These are phyloP conservation scores for Microplitis mediator DNA, from an alignment of 1,140 invertebrate genomes.

Conservation along the genomic window DNA sequence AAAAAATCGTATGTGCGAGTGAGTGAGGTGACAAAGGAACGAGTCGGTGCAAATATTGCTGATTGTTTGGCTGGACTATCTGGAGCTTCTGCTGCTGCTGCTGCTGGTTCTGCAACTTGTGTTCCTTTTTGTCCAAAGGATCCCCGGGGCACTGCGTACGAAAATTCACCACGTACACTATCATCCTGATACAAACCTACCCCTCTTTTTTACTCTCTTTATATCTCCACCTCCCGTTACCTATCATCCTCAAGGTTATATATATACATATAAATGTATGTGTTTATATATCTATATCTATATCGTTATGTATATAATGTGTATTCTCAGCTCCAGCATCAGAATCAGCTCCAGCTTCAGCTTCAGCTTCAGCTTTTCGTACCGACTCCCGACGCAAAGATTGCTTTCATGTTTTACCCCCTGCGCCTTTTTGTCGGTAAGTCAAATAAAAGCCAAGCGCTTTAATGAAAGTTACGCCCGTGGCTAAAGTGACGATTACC, in stretches of 20 bases:
- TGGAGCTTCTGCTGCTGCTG: background rate
- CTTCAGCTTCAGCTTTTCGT: background rate
- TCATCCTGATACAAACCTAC: background rate
- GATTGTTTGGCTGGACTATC: conserved; percentile 28
- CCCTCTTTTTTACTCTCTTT: background rate
- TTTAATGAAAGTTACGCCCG: conserved; percentile 26
- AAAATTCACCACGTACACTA: conserved; percentile 22
- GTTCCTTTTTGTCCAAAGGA: background rate
- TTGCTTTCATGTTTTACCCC: conserved; percentile 24
- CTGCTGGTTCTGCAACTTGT: background rate
- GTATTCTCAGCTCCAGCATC: too few species aligned
- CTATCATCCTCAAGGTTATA: too few species aligned
- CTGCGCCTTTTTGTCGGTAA: conserved; percentile 18
- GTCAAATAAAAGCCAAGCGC: conserved; percentile 26
- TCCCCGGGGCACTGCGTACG: conserved; percentile 13
- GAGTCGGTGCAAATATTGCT: conserved; percentile 29
- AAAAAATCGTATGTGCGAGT: background rate
- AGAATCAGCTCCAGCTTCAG: background rate
- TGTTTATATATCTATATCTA: background rate
- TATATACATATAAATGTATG: background rate
- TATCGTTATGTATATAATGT: too few species aligned
- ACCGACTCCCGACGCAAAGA: conserved; percentile 11
- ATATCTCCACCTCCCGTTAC: background rate
- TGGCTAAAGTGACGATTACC: conserved; percentile 26
- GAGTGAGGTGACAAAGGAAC: conserved; percentile 22